phyloP scores from a whole-genome alignment of 2,797 vertebrate species.

The Pelodytes ibericus region DNA sequence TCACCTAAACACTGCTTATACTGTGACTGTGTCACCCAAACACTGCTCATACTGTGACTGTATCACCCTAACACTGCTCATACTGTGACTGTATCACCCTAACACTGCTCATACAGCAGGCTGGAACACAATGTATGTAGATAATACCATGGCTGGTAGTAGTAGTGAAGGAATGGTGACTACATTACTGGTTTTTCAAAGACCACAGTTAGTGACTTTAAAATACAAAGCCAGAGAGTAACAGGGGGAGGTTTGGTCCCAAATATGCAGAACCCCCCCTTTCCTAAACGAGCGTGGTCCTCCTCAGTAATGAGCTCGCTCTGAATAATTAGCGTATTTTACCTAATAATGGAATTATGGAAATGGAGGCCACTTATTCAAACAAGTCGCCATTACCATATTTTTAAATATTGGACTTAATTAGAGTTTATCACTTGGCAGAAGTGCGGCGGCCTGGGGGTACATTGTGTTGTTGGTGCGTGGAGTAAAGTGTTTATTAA shows the following conservation, averaged over 20 bases:
- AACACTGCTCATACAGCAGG: no score
- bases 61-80: no score
- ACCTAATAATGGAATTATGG: constrained; percentile 97
- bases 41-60: no score
- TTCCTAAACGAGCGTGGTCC: constrained; percentile 94
- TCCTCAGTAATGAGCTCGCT: constrained; percentile 88
- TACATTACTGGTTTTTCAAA: no score
- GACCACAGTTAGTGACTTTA: no score
- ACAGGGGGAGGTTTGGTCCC: not conserved
- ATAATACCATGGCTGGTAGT: no score
- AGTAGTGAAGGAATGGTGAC: no score
- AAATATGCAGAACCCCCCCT: constrained; percentile 71
- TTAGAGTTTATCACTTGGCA: constrained; percentile 93
- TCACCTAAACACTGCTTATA: no score
- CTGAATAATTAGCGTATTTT: constrained; percentile 98
- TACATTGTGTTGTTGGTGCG: constrained; percentile 70
- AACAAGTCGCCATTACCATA: constrained; percentile 92
- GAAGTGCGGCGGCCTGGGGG: constrained; percentile 84
- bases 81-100: no score
- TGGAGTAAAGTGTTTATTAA: constrained; percentile 98
- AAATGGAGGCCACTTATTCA: constrained; percentile 91
- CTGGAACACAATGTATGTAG: no score
- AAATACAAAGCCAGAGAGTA: not conserved
- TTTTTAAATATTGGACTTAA: constrained; percentile 99
- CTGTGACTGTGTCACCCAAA: no score